Base-by-base conservation (phyloP, 2,113 vertebrate species). In the Chroicocephalus ridibundus region DNA sequence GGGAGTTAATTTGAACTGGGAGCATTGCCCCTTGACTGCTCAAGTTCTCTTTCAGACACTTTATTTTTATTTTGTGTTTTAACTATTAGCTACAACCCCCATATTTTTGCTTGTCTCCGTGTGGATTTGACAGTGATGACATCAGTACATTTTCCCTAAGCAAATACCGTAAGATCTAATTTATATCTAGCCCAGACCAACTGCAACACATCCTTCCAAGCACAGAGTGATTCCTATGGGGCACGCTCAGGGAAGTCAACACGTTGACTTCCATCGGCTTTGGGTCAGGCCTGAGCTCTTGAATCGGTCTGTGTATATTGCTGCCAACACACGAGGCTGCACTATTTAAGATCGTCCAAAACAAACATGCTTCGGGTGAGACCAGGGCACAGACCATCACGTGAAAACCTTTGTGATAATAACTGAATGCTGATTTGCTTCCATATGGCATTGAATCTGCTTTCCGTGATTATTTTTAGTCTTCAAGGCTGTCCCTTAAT, bases 381-480 rank as follows among this genome's bases (percentile, higher is more conserved):
- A 90, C 32, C 80, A 81, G 68, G 36, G 46, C 10, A 10, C 72
- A 80, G 71, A 49, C 24, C 36, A 36, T 91, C 90, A 86, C 22
- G 7, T 90, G 93, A 91, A 86, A 76, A 49, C 31, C 46, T 88
- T 62, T 65, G 46, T 77, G 90, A 90, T 93, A 95, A 91, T 49
- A 93, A 80, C 75, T 88, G 75, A 13, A 40, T n/a, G 19, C 6
- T 0, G 81, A 77, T 66, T 93, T 65, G 82, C 76, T 92, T 92
- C 93, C 66, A 27, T 47, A 32, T 11, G 71, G 58, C 90, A 88
- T 61, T 55, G 82, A 76, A 66, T 80, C 75, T 88, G 80, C 44
- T 42, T 88, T 82, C 60, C 82, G 86, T 82, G 66, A 27, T 68
- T 94, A 92, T 93, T 95, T 92, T 88, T 69, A 88, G 82, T 40